phyloP scores from a whole-genome alignment of 2,113 vertebrate species.

The Rhinolophus sinicus region DNA sequence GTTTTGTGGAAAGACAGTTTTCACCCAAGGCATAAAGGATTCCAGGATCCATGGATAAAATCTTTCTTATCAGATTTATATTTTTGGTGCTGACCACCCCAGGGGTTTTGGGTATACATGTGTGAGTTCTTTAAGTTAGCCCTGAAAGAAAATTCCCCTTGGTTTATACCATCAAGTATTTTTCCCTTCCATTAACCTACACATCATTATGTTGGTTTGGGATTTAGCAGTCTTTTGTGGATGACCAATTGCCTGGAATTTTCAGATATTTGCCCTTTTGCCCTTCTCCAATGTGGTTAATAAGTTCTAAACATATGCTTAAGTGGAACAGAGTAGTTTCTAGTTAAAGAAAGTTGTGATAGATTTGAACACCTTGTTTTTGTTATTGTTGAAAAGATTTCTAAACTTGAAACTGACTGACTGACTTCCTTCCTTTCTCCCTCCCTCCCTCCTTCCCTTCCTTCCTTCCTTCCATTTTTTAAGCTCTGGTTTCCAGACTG shows the following conservation, averaged over 20 bases:
- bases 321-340: not conserved
- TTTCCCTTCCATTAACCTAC: too few relatives aligned
- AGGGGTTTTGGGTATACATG: not conserved
- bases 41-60: not conserved
- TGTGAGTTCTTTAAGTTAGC: not conserved
- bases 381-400: not conserved
- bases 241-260: not conserved
- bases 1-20: not conserved
- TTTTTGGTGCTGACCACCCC: not conserved
- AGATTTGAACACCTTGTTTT: not conserved
- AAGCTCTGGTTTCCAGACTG: not conserved
- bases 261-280: not conserved
- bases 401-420: not conserved
- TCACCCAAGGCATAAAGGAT: not conserved
- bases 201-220: not conserved
- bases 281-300: not conserved
- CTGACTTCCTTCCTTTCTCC: not conserved
- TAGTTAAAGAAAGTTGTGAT: not conserved
- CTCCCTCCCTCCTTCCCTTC: fast-evolving
- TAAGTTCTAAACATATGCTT: not conserved
- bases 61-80: not conserved
- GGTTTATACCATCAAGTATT: not conserved
- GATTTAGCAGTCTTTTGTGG: not conserved
- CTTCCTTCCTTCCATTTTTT: too few relatives aligned
- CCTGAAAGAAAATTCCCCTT: not conserved